These are phyloP conservation scores for Mareca penelope DNA, from an alignment of 2,797 vertebrate species.

Conservation along the genomic window DNA sequence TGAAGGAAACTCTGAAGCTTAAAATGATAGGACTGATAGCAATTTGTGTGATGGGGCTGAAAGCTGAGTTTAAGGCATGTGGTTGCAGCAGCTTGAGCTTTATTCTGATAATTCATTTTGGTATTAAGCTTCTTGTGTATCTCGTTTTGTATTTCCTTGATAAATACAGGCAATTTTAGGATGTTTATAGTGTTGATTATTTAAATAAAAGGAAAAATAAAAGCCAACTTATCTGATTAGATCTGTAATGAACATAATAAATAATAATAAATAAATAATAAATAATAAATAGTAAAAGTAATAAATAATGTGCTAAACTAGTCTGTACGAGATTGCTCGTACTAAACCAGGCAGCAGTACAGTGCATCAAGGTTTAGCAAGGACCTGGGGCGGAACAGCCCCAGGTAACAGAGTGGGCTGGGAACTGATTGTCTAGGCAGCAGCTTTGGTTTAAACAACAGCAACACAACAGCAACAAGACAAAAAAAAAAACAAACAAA, in stretches of 20 bases:
- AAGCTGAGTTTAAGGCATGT: background rate
- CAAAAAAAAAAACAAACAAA: background rate
- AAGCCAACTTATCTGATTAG: background rate
- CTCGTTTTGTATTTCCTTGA: background rate
- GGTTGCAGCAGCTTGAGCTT: background rate
- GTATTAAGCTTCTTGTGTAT: background rate
- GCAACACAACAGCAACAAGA: background rate
- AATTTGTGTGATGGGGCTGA: background rate
- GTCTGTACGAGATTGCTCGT: background rate
- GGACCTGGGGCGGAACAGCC: background rate
- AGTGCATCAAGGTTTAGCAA: background rate
- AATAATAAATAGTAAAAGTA: too few relatives aligned
- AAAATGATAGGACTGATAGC: background rate
- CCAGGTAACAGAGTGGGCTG: background rate
- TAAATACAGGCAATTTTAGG: background rate
- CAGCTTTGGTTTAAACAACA: background rate
- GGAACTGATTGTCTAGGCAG: background rate
- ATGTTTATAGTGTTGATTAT: background rate
- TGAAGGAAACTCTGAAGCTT: background rate
- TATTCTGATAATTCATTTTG: background rate
- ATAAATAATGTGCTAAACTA: too few relatives aligned
- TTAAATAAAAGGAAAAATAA: background rate
- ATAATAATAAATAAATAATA: too few relatives aligned
- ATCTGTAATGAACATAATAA: background rate
- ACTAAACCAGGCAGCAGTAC: background rate